These are phyloP conservation scores for Zosterops pallidus DNA, from an alignment of 2,113 vertebrate species.

Conservation along the genomic window DNA sequence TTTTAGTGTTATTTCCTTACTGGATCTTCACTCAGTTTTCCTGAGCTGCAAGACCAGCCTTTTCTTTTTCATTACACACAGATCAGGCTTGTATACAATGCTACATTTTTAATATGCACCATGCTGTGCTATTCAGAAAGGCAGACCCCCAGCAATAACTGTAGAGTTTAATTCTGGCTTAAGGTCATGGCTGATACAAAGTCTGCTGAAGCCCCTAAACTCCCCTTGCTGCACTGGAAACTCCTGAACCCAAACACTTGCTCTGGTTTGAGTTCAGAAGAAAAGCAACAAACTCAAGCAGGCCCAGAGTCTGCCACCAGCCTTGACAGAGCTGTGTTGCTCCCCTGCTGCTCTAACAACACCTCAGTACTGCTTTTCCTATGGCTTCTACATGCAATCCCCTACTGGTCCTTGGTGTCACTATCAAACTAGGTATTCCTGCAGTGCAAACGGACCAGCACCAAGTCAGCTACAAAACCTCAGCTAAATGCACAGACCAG, in stretches of 20 bases:
- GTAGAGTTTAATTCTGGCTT: not conserved
- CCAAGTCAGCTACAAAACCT: not conserved
- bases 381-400: not conserved
- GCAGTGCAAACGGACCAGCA: not conserved
- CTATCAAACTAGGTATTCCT: not conserved
- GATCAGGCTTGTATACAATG: not conserved
- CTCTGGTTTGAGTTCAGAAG: not conserved
- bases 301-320: not conserved
- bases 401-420: not conserved
- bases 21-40: not conserved
- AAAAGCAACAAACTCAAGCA: not conserved
- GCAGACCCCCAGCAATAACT: not conserved
- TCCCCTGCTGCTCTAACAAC: not conserved
- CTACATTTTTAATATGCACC: not conserved
- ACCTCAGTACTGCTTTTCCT: not conserved
- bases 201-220: not conserved
- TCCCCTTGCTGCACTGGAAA: not conserved
- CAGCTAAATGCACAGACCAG: not conserved
- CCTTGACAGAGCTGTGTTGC: accelerated
- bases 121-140: not conserved
- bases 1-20: not conserved
- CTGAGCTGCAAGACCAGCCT: not conserved
- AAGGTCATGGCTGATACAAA: not conserved
- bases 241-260: not conserved
- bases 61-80: not conserved